phyloP scores from a whole-genome alignment of 2,888 invertebrate genomes.

The Thera britannica region DNA sequence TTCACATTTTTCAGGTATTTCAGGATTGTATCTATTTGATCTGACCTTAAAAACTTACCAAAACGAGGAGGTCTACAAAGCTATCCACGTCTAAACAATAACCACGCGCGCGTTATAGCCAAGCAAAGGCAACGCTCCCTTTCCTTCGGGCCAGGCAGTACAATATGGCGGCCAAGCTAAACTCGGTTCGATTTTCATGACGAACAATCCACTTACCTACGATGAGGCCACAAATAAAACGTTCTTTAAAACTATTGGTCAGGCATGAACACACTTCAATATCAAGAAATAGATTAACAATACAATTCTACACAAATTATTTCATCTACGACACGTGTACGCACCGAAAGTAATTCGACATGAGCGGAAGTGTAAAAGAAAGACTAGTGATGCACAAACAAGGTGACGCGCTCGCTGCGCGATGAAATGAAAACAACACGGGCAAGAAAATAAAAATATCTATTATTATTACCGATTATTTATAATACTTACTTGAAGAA shows the following conservation, averaged over 20 bases:
- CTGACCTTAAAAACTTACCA: conserved; percentile 9
- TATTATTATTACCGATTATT: too few species aligned
- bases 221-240: conserved; percentile 7
- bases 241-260: not conserved
- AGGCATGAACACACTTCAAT: conserved; percentile 3
- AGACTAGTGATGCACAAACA: too few species aligned
- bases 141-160: not conserved
- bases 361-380: not conserved
- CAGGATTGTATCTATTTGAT: not conserved
- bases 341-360: not conserved
- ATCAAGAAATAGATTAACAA: conserved; percentile 2
- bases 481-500: too few species aligned
- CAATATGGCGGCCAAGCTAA: conserved; percentile 22
- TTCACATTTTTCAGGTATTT: too few species aligned
- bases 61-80: not conserved
- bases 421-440: too few species aligned
- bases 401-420: too few species aligned
- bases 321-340: conserved; percentile 27
- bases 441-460: too few species aligned
- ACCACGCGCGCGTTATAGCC: conserved; percentile 19
- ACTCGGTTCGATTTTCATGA: not conserved
- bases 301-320: not conserved
- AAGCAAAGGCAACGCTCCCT: conserved; percentile 6
- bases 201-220: conserved; percentile 13
- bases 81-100: conserved; percentile 2